A percentile compares a stretch with the other conserved stretches of the same genome.
These are phyloP conservation scores for Lutjanus campechanus DNA, from an alignment of 2,797 vertebrate genomes.

Conservation along the genomic window DNA sequence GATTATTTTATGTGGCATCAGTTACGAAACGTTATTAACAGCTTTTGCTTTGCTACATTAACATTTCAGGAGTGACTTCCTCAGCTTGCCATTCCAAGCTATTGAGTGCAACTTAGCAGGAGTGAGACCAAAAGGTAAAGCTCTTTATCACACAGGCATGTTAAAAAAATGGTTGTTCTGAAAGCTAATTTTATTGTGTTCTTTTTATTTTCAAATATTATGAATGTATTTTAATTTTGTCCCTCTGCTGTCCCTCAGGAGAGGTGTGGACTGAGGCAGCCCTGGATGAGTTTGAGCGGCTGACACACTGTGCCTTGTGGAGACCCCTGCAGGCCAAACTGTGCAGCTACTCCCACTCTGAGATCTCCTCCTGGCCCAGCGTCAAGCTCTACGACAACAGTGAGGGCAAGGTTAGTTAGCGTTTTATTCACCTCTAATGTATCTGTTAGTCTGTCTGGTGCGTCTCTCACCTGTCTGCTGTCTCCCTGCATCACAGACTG, in stretches of 20 bases:
- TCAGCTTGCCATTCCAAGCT: conserved; percentile 95
- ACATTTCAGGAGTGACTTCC: conserved; percentile 92
- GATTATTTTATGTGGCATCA: not conserved
- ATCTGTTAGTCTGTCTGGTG: not conserved
- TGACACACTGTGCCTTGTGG: conserved; percentile 90
- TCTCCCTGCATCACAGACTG: conserved; percentile 68
- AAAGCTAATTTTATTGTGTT: not conserved
- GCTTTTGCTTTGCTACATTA: conserved; percentile 56
- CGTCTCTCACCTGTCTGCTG: not conserved
- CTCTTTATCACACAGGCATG: not conserved
- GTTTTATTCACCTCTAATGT: not conserved
- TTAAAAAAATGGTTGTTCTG: not conserved
- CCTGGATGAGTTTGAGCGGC: conserved; percentile 89
- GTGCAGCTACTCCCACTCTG: conserved; percentile 89
- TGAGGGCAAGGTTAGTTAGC: conserved; percentile 79
- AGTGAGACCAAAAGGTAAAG: conserved; percentile 87
- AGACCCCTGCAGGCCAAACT: conserved; percentile 91
- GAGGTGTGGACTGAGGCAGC: conserved; percentile 88
- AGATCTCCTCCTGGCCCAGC: conserved; percentile 86
- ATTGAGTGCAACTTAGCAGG: conserved; percentile 93
- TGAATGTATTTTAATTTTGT: not conserved
- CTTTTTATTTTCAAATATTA: not conserved
- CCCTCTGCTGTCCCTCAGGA: conserved; percentile 70
- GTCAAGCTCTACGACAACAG: conserved; percentile 86
- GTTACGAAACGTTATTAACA: conserved; percentile 37